These are phyloP conservation scores for Phyllopteryx taeniolatus DNA, from an alignment of 2,113 vertebrate species.

Conservation along the genomic window DNA sequence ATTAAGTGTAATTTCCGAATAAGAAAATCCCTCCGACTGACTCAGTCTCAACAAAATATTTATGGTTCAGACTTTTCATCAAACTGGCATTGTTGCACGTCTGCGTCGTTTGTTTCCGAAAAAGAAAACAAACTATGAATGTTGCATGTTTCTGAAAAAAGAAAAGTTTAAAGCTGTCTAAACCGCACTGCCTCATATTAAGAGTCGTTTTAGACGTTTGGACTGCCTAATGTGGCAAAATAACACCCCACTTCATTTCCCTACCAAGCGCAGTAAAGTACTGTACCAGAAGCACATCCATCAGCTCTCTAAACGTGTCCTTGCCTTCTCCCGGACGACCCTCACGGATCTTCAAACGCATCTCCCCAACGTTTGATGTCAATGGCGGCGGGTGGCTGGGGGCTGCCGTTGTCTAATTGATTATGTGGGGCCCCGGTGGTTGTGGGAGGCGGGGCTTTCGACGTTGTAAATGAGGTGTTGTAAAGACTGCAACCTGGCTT, in stretches of 20 bases:
- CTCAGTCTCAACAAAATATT: too few species aligned
- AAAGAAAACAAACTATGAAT: background rate
- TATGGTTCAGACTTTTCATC: too few species aligned
- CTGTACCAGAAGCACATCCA: conserved; percentile 70
- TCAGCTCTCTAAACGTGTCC: conserved; percentile 72
- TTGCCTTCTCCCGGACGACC: conserved; percentile 62
- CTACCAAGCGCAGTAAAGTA: conserved; percentile 34
- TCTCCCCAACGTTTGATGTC: conserved; percentile 72
- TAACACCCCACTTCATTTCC: background rate
- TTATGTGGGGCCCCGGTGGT: conserved; percentile 64
- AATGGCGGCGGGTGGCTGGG: conserved; percentile 67
- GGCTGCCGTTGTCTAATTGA: conserved; percentile 69
- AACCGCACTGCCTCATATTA: background rate
- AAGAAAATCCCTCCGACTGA: too few species aligned
- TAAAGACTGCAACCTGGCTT: conserved; percentile 54
- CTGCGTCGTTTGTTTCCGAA: background rate
- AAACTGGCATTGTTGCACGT: background rate
- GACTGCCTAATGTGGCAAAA: background rate
- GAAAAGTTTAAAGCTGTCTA: background rate
- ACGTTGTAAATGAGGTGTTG: conserved; percentile 76
- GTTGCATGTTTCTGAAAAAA: background rate
- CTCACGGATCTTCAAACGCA: conserved; percentile 70
- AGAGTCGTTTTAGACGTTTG: background rate
- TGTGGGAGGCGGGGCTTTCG: background rate
- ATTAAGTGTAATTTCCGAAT: too few species aligned